Base-by-base conservation (phyloP, 2,888 invertebrate genomes). In the Drosophila pseudotalamancana region DNA sequence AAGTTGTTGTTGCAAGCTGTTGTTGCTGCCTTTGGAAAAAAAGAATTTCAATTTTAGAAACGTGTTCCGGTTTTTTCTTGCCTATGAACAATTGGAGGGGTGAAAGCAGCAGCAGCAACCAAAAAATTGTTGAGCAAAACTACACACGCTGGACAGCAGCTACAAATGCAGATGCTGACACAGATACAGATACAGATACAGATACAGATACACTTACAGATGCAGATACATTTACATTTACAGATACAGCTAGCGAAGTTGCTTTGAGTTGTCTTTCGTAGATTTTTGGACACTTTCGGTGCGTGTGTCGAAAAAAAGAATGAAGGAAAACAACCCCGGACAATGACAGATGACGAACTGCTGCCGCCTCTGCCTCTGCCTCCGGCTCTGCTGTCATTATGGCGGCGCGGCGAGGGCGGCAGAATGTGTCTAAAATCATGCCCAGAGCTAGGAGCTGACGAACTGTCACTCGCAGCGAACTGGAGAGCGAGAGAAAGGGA, bases 11-110 rank as follows among this genome's bases (percentile, higher is more conserved):
- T 54, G 34, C 19, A 23, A 19, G 25, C 6, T 35, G 40, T 32
- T 40, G 39, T 49, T 59, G 55, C 34, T n/a, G 19, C 29, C 9
- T 39, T n/a, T n/a, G n/a, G 49, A 63, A 72, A 72, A 72, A 81
- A 76, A 78, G 67, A 77, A 78, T 72, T 86, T 85, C 79, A 87
- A 85, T 87, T 85, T 85, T 77, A 77, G 77, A 84, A 84, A 79
- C 85, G 69, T 85, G 80, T 82, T 82, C 68, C 77, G 62, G 62
- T 48, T 64, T 54, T 59, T 53, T 55, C 45, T 23, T n/a, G n/a
- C 16, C 27, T 21, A 18, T 14, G 34, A 50, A 29, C 60, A 46
- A 53, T 63, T 59, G 51, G 65, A 71, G 82, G 78, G 78, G 74
- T 74, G 68, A 62, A 67, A 56, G 27, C n/a, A n/a, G n/a, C n/a